Conservation (phyloP, 2,888 invertebrate genomes). For the Torymus tubicola region DNA sequence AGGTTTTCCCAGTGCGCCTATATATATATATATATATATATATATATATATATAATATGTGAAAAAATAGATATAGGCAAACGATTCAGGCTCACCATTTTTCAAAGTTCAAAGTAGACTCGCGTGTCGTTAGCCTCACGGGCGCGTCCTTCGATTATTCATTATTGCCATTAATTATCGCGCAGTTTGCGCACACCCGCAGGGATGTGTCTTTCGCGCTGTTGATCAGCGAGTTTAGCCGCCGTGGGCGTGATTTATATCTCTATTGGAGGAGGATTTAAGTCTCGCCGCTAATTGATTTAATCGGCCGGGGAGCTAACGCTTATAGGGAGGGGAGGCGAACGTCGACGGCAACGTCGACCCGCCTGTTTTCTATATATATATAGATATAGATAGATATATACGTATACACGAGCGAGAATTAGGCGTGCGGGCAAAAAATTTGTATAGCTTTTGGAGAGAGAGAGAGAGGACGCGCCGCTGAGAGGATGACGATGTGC, state of each 20-base stretch:
- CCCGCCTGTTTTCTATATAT: no score
- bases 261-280: slow-evolving; percentile 29
- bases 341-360: no score
- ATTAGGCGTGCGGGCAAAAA: no score
- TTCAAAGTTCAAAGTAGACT: slow-evolving; percentile 6
- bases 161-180: slow-evolving; percentile 45
- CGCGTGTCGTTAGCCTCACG: neutral
- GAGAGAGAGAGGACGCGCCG: no score
- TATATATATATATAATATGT: neutral
- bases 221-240: slow-evolving; percentile 46
- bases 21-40: neutral
- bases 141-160: slow-evolving; percentile 33
- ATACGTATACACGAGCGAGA: no score
- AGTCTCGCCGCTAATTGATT: slow-evolving; percentile 44
- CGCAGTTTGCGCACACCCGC: neutral
- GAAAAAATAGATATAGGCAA: neutral
- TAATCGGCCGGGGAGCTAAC: slow-evolving; percentile 8
- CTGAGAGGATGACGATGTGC: neutral
- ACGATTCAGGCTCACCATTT: slow-evolving; percentile 25
- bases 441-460: neutral
- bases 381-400: no score
- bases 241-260: slow-evolving; percentile 40
- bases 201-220: slow-evolving; percentile 17
- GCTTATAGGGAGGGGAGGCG: no score
- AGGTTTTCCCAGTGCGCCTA: neutral